Conservation (phyloP, 2,797 vertebrate species). For the Thripadectes ignobilis region DNA sequence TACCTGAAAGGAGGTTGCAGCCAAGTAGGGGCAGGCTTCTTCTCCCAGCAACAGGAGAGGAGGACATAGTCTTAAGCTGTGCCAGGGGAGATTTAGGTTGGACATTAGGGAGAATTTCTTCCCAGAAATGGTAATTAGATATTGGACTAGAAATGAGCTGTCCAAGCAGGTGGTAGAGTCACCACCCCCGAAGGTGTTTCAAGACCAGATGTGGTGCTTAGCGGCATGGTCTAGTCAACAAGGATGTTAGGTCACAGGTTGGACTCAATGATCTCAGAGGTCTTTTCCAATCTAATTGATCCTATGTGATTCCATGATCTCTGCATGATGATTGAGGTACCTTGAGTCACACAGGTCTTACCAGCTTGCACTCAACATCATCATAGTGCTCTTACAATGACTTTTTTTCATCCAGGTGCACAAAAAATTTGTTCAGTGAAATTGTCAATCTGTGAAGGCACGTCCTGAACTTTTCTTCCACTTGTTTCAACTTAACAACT, state of each 20-base stretch:
- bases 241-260: fast-evolving
- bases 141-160: neutral
- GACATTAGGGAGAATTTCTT: neutral
- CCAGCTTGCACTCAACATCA: fast-evolving
- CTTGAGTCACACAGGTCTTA: neutral
- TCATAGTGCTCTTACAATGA: neutral
- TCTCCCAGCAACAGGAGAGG: neutral
- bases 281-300: neutral
- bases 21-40: neutral
- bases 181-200: neutral
- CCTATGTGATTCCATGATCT: neutral
- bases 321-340: neutral
- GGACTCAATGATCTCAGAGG: neutral
- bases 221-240: neutral
- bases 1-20: neutral
- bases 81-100: neutral
- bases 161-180: neutral
- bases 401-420: neutral
- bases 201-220: neutral
- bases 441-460: neutral
- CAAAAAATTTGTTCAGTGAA: neutral
- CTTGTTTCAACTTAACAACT: neutral
- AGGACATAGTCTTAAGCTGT: neutral
- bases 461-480: neutral
- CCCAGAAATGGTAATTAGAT: neutral